phyloP scores from a whole-genome alignment of 2,797 vertebrate species.

The Limosa lapponica region DNA sequence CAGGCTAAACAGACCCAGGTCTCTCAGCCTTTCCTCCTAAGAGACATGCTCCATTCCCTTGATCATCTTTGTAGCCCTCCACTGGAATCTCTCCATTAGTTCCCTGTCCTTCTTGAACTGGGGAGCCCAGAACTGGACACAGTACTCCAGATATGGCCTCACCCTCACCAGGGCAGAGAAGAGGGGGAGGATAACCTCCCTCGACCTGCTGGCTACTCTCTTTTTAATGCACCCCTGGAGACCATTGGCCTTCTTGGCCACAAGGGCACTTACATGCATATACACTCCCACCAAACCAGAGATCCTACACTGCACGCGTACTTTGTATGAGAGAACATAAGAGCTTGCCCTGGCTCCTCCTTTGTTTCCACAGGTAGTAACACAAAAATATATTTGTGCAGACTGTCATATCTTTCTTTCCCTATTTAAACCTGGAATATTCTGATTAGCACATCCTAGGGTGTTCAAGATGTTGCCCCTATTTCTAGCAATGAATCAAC shows the following conservation, averaged over 20 bases:
- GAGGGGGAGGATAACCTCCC: not conserved
- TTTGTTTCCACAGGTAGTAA: not conserved
- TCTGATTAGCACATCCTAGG: not conserved
- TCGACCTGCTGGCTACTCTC: not conserved
- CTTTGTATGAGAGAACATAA: not conserved
- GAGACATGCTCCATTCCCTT: not conserved
- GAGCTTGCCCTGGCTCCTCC: not conserved
- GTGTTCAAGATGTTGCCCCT: not conserved
- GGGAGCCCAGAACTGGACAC: not conserved
- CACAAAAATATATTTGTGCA: not conserved
- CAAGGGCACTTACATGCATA: not conserved
- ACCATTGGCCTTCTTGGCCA: not conserved
- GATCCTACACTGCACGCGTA: accelerated
- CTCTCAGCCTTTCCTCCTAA: not conserved
- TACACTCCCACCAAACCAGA: not conserved
- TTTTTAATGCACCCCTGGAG: not conserved
- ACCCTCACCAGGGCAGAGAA: not conserved
- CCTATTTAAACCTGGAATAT: not conserved
- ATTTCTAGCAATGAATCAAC: constrained; percentile 36
- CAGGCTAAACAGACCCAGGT: not conserved
- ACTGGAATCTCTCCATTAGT: not conserved
- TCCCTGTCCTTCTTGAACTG: not conserved
- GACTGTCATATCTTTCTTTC: not conserved
- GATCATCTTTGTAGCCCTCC: not conserved
- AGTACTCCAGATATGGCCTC: not conserved